phyloP scores from a whole-genome alignment of 2,113 vertebrate genomes.

The Bos javanicus region DNA sequence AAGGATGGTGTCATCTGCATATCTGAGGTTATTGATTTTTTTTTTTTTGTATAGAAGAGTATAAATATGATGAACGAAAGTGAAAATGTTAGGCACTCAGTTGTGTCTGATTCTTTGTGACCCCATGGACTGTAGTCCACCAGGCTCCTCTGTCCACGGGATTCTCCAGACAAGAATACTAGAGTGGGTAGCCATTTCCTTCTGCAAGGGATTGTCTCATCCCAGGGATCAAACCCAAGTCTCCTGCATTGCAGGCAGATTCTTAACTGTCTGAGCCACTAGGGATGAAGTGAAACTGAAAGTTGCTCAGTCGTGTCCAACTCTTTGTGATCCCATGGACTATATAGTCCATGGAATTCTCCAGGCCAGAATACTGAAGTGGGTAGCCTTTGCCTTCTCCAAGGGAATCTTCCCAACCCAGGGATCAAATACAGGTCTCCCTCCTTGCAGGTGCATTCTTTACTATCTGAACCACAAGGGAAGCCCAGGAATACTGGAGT shows the following conservation, averaged over 20 bases:
- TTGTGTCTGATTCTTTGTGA: no score
- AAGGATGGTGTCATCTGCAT: not conserved
- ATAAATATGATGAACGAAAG: no score
- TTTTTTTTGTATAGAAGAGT: not conserved
- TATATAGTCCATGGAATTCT: not conserved
- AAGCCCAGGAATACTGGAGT: not conserved
- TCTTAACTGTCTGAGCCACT: not conserved
- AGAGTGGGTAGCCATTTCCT: not conserved
- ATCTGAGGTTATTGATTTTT: not conserved
- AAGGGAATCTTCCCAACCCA: not conserved
- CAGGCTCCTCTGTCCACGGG: no score
- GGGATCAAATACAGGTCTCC: not conserved
- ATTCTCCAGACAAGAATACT: not conserved
- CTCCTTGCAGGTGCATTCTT: not conserved
- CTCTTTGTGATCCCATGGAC: not conserved
- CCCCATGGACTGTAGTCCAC: no score
- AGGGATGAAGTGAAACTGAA: not conserved
- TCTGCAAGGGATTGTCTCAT: not conserved
- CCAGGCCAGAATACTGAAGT: not conserved
- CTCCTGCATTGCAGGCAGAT: not conserved
- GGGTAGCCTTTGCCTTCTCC: not conserved
- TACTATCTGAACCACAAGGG: not conserved
- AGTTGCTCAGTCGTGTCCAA: not conserved
- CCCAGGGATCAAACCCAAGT: not conserved
- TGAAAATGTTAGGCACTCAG: no score